Percentiles rank a stretch among this genome's conserved stretches.
These are phyloP conservation scores for Pheosia gnoma DNA, from an alignment of 2,888 invertebrate species.

Conservation along the genomic window DNA sequence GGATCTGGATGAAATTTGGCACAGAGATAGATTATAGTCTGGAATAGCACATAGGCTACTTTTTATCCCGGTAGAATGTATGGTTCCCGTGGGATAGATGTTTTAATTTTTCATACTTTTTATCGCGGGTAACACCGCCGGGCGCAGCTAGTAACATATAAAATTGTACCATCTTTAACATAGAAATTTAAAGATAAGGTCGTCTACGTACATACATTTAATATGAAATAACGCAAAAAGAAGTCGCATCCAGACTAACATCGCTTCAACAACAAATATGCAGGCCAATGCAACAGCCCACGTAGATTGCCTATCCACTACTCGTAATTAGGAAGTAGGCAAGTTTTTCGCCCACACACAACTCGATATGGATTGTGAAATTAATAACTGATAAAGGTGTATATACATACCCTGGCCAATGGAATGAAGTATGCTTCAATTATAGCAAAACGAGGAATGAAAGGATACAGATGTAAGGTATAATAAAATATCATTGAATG, in stretches of 20 bases:
- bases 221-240: not conserved
- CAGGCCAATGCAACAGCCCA: conserved; percentile 74
- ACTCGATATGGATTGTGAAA: conserved; percentile 65
- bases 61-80: too few species aligned
- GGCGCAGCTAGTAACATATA: too few species aligned
- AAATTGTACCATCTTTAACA: too few species aligned
- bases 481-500: not conserved
- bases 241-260: conserved; percentile 18
- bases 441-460: not conserved
- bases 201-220: too few species aligned
- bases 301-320: conserved; percentile 54
- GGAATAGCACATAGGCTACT: too few species aligned
- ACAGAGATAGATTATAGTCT: too few species aligned
- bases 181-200: too few species aligned
- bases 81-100: too few species aligned
- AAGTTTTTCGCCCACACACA: conserved; percentile 57
- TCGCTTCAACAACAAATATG: conserved; percentile 38
- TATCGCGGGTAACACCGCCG: too few species aligned
- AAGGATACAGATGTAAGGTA: not conserved
- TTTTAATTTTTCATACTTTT: too few species aligned
- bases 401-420: conserved; percentile 2
- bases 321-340: conserved; percentile 72
- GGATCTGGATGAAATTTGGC: too few species aligned
- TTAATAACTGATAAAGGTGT: conserved; percentile 63
- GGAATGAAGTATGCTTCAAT: conserved; percentile 4